phyloP scores from a whole-genome alignment of 1,140 invertebrate genomes.

The Cydia splendana region DNA sequence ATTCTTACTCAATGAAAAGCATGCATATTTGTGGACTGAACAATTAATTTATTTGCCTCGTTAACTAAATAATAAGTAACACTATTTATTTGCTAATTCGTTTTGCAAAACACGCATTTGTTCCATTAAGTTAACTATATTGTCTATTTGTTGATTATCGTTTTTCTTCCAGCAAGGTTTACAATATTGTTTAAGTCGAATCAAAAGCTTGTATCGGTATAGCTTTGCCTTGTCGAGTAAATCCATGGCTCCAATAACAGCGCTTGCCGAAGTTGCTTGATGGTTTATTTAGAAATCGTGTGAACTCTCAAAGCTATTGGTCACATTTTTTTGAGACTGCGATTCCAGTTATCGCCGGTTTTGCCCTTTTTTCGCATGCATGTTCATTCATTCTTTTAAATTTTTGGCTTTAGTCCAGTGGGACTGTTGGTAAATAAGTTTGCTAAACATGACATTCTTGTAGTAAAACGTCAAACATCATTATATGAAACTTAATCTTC shows the following conservation, averaged over 20 bases:
- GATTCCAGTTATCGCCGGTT: not conserved
- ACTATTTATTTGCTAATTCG: not conserved
- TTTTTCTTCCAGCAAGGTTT: conserved; percentile 44
- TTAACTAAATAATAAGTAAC: not conserved
- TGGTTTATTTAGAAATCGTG: conserved; percentile 37
- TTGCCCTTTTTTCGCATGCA: not conserved
- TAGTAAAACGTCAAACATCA: too few relatives aligned
- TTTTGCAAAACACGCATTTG: conserved; percentile 46
- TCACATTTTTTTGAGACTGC: not conserved
- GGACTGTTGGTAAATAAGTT: too few relatives aligned
- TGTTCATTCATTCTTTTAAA: too few relatives aligned
- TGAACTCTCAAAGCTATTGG: not conserved
- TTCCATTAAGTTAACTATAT: conserved; percentile 41
- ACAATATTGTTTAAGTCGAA: conserved; percentile 50
- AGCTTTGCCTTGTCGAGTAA: conserved; percentile 39
- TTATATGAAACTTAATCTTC: too few relatives aligned
- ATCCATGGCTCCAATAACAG: conserved; percentile 52
- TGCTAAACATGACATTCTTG: too few relatives aligned
- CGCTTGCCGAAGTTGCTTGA: conserved; percentile 41
- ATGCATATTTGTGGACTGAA: not conserved
- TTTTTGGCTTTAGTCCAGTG: too few relatives aligned
- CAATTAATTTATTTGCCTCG: too few relatives aligned
- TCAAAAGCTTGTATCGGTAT: conserved; percentile 46
- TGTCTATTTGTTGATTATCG: conserved; percentile 51
- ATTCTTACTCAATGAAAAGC: not conserved